Percentiles rank a stretch among this genome's conserved stretches.
These are phyloP conservation scores for Prunella fulvescens DNA, from an alignment of 2,113 vertebrate species.

Conservation along the genomic window DNA sequence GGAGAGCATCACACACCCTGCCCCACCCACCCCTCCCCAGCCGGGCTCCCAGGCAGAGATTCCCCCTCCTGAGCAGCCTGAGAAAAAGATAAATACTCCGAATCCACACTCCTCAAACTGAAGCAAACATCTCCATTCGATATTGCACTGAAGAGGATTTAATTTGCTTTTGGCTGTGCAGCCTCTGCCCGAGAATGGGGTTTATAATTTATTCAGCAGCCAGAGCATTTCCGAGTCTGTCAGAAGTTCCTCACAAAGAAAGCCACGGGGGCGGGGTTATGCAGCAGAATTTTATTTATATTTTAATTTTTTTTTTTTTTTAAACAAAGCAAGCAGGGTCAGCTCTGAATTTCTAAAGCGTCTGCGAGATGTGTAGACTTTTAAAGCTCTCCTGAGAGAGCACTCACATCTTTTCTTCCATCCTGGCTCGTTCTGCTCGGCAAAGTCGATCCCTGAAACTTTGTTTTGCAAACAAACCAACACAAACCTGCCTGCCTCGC, in stretches of 20 bases:
- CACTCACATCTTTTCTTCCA: not conserved
- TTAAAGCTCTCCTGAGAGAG: not conserved
- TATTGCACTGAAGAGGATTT: conserved; percentile 6
- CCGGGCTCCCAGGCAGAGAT: not conserved
- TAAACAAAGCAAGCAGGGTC: conserved; percentile 8
- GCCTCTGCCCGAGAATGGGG: conserved; percentile 20
- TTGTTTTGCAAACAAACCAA: not conserved
- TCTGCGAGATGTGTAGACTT: not conserved
- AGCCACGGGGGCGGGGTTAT: not conserved
- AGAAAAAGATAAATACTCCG: not conserved
- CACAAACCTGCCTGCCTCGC: not conserved
- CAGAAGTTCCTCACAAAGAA: conserved; percentile 50
- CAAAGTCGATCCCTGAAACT: not conserved
- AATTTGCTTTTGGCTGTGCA: conserved; percentile 29
- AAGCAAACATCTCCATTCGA: not conserved
- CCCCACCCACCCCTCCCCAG: not conserved
- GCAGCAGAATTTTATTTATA: not conserved
- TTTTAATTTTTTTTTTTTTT: conserved; percentile 14
- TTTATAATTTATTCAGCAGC: conserved; percentile 67
- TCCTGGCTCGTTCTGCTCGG: not conserved
- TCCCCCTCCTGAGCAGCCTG: not conserved
- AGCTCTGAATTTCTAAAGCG: not conserved
- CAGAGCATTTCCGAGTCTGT: conserved; percentile 50
- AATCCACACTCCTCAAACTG: not conserved
- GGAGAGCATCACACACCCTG: not conserved